Evolutionary conservation across 2,797 vertebrate genomes (phyloP).

Genomic region (Australoheros facetus): DNA sequence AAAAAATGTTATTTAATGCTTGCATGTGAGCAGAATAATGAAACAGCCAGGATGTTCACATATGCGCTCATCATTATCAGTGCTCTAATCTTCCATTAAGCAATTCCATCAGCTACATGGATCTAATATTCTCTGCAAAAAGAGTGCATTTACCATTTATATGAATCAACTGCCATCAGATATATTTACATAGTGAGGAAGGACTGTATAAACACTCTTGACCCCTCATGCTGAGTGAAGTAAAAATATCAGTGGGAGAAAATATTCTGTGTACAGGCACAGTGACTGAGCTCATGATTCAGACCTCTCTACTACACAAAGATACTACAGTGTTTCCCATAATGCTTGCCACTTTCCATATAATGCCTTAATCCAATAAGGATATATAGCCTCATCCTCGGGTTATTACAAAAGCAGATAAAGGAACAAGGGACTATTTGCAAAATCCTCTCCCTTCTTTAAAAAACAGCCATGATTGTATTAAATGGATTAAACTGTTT

Average conservation of each 20-base stretch:
- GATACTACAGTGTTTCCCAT: slow-evolving; percentile 32
- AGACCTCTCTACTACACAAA: slow-evolving; percentile 1
- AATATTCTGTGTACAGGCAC: background rate
- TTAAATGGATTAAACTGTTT: background rate
- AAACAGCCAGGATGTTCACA: slow-evolving; percentile 58
- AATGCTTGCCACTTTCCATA: slow-evolving; percentile 17
- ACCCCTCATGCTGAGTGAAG: slow-evolving; percentile 10
- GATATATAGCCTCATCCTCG: background rate
- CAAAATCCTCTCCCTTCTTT: background rate
- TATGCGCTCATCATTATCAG: slow-evolving; percentile 63
- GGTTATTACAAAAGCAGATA: background rate
- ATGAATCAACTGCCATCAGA: slow-evolving; percentile 23
- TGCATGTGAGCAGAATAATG: slow-evolving; percentile 69
- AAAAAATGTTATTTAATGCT: slow-evolving; percentile 75
- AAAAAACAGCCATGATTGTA: background rate
- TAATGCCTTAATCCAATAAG: slow-evolving; percentile 27
- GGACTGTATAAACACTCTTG: slow-evolving; percentile 5
- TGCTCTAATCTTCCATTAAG: slow-evolving; percentile 72
- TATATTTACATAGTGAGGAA: slow-evolving; percentile 22
- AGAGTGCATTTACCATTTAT: slow-evolving; percentile 35
- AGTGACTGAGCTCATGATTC: slow-evolving; percentile 24
- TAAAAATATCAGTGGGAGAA: slow-evolving; percentile 17
- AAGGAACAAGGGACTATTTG: background rate
- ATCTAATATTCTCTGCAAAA: slow-evolving; percentile 34
- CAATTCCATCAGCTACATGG: slow-evolving; percentile 43